Evolutionary conservation across 2,888 invertebrate genomes (phyloP).

Genomic region (Brachyopa scutellaris): DNA sequence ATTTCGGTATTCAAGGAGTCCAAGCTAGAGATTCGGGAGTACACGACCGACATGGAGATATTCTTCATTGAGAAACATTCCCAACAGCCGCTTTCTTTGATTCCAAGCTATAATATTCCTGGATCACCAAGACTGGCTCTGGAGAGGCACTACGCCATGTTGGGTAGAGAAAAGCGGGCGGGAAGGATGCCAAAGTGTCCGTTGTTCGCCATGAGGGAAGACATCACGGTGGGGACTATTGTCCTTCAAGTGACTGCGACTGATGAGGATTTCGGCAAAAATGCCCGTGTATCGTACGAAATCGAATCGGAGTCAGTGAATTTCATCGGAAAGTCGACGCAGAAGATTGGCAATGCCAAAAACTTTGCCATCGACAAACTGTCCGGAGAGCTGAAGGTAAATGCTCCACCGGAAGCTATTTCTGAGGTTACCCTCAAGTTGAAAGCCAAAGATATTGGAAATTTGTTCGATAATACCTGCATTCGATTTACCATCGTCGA

Average conservation of each 20-base stretch:
- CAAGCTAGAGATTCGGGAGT: constrained; percentile 86
- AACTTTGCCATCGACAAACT: constrained; percentile 88
- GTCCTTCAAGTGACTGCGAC: constrained; percentile 87
- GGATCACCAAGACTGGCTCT: constrained; percentile 78
- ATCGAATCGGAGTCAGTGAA: constrained; percentile 87
- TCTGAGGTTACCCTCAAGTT: constrained; percentile 89
- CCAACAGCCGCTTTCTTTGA: constrained; percentile 69
- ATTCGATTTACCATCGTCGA: constrained; percentile 89
- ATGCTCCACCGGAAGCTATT: constrained; percentile 88
- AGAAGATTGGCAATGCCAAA: constrained; percentile 81
- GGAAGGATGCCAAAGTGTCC: constrained; percentile 82
- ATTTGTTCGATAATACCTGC: constrained; percentile 87
- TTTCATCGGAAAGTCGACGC: constrained; percentile 81
- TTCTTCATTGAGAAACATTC: constrained; percentile 79
- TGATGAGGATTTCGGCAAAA: constrained; percentile 88
- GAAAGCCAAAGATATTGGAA: constrained; percentile 89
- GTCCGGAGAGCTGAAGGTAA: constrained; percentile 89
- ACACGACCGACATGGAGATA: constrained; percentile 83
- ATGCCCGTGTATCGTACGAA: constrained; percentile 88
- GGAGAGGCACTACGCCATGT: constrained; percentile 44
- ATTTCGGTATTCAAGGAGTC: constrained; percentile 87
- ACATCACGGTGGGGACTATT: constrained; percentile 86
- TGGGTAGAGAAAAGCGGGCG: constrained; percentile 66
- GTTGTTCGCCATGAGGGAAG: constrained; percentile 88
- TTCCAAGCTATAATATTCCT: constrained; percentile 76